A percentile compares a stretch with the other conserved stretches of the same genome.
Evolutionary conservation across 2,888 invertebrate species (phyloP).

Genomic region (Cephonodes hylas): DNA sequence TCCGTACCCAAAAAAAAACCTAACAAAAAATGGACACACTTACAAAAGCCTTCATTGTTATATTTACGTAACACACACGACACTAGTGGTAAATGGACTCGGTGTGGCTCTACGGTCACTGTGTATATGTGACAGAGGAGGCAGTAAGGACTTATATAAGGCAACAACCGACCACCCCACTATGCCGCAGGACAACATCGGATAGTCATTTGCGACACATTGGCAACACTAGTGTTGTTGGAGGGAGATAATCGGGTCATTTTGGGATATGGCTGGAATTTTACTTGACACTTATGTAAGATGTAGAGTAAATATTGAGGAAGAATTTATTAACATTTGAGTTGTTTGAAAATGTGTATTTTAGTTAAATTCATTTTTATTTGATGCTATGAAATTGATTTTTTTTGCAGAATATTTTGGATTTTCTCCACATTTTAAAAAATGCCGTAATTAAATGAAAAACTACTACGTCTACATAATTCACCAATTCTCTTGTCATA

Average conservation of each 20-base stretch:
- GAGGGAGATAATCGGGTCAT: constrained; percentile 22
- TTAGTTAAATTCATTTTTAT: too few species aligned
- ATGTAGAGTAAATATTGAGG: neutral
- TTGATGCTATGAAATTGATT: too few species aligned
- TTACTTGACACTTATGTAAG: neutral
- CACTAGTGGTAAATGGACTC: constrained; percentile 33
- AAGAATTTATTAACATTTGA: too few species aligned
- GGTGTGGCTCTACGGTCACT: constrained; percentile 36
- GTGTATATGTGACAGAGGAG: constrained; percentile 48
- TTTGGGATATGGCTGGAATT: constrained; percentile 20
- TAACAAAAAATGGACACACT: constrained; percentile 37
- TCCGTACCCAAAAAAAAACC: neutral
- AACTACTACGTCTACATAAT: too few species aligned
- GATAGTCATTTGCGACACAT: constrained; percentile 35
- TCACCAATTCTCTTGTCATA: too few species aligned
- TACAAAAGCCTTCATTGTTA: constrained; percentile 67
- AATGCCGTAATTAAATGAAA: too few species aligned
- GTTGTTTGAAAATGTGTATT: too few species aligned
- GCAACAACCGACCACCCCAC: constrained; percentile 19
- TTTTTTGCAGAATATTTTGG: too few species aligned
- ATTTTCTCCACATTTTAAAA: too few species aligned
- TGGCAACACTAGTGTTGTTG: constrained; percentile 22
- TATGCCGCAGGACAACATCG: constrained; percentile 16
- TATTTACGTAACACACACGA: constrained; percentile 33
- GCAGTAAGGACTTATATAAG: constrained; percentile 58